These are phyloP conservation scores for Psilanteris sp. DNA, from an alignment of 1,140 invertebrate genomes.

Conservation along the genomic window DNA sequence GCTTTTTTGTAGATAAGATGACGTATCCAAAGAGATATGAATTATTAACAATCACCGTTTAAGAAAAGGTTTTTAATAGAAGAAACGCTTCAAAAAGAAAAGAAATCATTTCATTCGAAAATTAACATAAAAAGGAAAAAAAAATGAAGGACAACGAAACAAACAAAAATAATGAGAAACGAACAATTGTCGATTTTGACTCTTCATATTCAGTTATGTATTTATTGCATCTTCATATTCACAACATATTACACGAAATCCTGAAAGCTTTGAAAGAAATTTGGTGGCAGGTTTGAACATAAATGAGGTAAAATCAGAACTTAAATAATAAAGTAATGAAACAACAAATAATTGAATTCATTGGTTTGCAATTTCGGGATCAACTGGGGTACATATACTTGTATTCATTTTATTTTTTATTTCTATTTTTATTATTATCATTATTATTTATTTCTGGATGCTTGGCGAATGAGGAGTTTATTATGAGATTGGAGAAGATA, in stretches of 20 bases:
- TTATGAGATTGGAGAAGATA: slow-evolving; percentile 18
- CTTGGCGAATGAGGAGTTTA: slow-evolving; percentile 10
- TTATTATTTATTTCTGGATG: not conserved
- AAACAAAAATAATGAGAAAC: no score
- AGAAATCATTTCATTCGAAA: no score
- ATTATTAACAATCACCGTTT: no score
- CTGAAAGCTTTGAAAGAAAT: slow-evolving; percentile 40
- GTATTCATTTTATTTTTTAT: not conserved
- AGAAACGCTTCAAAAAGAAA: no score
- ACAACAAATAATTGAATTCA: not conserved
- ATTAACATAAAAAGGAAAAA: no score
- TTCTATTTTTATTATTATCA: no score
- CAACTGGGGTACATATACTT: slow-evolving; percentile 14
- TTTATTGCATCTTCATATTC: slow-evolving; percentile 19
- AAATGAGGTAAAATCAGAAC: slow-evolving; percentile 34
- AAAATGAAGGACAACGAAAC: no score
- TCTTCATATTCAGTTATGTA: slow-evolving; percentile 7
- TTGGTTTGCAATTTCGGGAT: slow-evolving; percentile 7
- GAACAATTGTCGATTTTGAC: not conserved
- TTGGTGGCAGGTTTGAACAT: slow-evolving; percentile 50
- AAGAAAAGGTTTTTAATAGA: no score
- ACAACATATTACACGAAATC: slow-evolving; percentile 45
- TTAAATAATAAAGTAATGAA: slow-evolving; percentile 5
- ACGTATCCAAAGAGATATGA: no score
- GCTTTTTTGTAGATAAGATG: no score